Evolutionary conservation across 2,113 vertebrate species (phyloP).

Genomic region (Sylvietta virens): DNA sequence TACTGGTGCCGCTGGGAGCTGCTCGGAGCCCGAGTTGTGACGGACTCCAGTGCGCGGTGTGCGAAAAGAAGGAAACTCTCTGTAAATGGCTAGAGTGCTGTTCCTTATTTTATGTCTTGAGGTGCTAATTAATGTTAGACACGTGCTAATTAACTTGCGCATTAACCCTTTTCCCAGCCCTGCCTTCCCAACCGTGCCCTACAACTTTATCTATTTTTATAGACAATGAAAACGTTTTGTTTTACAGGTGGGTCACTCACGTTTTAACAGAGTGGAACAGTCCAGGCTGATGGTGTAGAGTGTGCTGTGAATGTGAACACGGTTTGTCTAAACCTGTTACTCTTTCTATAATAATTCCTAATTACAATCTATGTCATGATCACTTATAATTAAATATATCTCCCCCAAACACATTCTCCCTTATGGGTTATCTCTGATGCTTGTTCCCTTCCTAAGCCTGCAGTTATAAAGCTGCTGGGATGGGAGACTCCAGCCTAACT

Average conservation of each 20-base stretch:
- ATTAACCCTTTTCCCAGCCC: neutral
- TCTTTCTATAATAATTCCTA: neutral
- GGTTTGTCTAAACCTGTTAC: neutral
- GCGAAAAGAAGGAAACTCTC: neutral
- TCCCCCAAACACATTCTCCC: neutral
- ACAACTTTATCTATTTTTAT: neutral
- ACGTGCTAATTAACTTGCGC: neutral
- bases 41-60: accelerated
- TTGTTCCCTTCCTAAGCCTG: neutral
- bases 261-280: neutral
- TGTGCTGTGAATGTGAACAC: neutral
- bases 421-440: neutral
- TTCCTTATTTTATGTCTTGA: neutral
- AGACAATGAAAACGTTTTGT: neutral
- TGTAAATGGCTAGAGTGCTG: accelerated
- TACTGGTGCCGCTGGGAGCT: conserved; percentile 33
- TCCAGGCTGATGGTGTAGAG: neutral
- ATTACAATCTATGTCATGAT: neutral
- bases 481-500: neutral
- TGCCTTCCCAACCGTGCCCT: neutral
- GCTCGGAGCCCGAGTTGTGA: neutral
- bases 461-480: neutral
- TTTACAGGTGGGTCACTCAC: neutral
- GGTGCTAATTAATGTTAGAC: neutral
- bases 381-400: neutral